These are phyloP conservation scores for Bedellia somnulentella DNA, from an alignment of 2,888 invertebrate species.

Conservation along the genomic window DNA sequence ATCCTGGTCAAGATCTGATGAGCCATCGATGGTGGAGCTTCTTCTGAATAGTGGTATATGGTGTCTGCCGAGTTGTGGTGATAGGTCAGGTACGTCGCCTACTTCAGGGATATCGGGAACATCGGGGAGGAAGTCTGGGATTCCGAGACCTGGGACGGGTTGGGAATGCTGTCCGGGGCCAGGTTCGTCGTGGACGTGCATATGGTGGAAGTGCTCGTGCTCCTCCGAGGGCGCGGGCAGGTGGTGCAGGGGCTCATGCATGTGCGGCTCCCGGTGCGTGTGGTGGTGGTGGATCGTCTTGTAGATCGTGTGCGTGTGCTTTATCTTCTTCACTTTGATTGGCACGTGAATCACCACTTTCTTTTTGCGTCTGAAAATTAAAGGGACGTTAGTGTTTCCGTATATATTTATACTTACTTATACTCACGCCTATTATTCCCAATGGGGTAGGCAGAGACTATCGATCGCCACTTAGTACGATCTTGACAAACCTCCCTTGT, in stretches of 20 bases:
- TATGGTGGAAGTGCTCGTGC: conserved; percentile 53
- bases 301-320: conserved; percentile 73
- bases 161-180: conserved; percentile 30
- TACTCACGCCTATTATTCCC: too few species aligned
- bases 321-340: conserved; percentile 67
- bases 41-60: conserved; percentile 28
- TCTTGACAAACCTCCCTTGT: too few species aligned
- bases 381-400: too few species aligned
- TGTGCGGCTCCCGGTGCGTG: conserved; percentile 27
- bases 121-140: conserved; percentile 47
- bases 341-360: conserved; percentile 71
- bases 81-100: too few species aligned
- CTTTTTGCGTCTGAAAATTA: conserved; percentile 63
- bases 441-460: too few species aligned
- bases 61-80: conserved; percentile 24
- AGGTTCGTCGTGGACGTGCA: conserved; percentile 36
- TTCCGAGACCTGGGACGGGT: conserved; percentile 31
- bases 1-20: too few species aligned
- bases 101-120: conserved; percentile 18
- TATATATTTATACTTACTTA: too few species aligned
- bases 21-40: too few species aligned
- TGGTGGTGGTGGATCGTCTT: conserved; percentile 66
- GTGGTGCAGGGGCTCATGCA: conserved; percentile 16
- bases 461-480: too few species aligned
- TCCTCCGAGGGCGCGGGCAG: conserved; percentile 28